Evolutionary conservation across 2,113 vertebrate genomes (phyloP), one percentile per base, ranked within the genome.

Genomic region (Ictidomys tridecemlineatus): DNA sequence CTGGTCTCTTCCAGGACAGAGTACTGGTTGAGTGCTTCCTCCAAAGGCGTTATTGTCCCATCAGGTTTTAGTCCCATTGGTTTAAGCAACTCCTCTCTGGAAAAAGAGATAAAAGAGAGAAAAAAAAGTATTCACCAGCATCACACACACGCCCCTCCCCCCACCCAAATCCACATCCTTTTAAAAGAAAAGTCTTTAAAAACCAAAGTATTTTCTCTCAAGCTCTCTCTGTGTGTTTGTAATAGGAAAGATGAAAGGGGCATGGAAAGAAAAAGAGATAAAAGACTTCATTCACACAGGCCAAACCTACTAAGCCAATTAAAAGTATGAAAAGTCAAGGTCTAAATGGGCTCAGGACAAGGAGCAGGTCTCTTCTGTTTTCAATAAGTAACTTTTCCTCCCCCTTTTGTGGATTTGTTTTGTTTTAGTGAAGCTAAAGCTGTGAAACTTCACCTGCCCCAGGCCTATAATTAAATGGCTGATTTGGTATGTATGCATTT

Each of bases 11-110:
- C 99, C 79, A 98, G 98, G 67, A 97, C 84, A 0, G 98, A 98
- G 97, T 99, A 99, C 84, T 99, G 98, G 85, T 91, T 98, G 85
- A 99, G 98, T 4, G 99, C 98, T 97, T 99, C 99, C 97, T 99
- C 99, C 97, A 99, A 99, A 96, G 99, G 99, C 24, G 99, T 99
- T 98, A 99, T 98, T 77, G 99, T 99, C 95, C 99, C 99, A 17
- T 99, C 99, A 12, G 99, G 99, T 97, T 98, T 99, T 94, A 99
- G 99, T 82, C 99, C 99, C 99, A 99, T 99, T 48, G 99, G 99
- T 89, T 99, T 99, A 98, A 99, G 99, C 97, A 99, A 97, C 96
- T 99, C 99, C 98, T 99, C 99, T 97, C 99, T 99, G 99, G 51
- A 96, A 97, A 98, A 98, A 96, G 97, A 98, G 95, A 98, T 48